A percentile compares a stretch with the other conserved stretches of the same genome.
Evolutionary conservation across 92 coral and sea anemone genomes (phyloP).

Genomic region (Heliopora coerulea): DNA sequence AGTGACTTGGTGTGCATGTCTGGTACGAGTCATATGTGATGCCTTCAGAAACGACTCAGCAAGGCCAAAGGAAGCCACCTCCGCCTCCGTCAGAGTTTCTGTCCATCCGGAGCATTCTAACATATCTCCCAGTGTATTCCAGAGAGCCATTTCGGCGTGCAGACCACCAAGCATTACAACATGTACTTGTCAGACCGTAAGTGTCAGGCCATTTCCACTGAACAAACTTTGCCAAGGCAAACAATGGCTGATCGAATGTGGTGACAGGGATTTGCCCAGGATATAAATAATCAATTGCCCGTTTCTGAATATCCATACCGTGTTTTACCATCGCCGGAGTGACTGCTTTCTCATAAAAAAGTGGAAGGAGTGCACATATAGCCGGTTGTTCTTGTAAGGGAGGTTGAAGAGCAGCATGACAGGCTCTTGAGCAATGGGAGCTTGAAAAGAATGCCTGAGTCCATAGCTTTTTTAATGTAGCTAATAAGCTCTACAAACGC

Average conservation of each 20-base stretch:
- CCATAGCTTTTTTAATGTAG: too few relatives aligned
- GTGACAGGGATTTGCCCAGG: constrained; percentile 54
- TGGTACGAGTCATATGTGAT: too few relatives aligned
- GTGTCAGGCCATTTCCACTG: constrained; percentile 51
- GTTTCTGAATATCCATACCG: constrained; percentile 47
- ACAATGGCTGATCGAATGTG: constrained; percentile 41
- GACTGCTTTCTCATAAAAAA: constrained; percentile 32
- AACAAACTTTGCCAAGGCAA: constrained; percentile 35
- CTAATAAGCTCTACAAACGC: constrained; percentile 31
- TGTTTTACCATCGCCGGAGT: constrained; percentile 59
- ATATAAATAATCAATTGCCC: constrained; percentile 38
- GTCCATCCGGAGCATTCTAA: too few relatives aligned
- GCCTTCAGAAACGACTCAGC: too few relatives aligned
- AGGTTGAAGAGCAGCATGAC: too few relatives aligned
- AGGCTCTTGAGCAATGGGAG: constrained; percentile 20
- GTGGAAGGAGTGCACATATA: too few relatives aligned
- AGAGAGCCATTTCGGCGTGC: too few relatives aligned
- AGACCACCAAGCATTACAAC: constrained; percentile 28
- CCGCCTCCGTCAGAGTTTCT: too few relatives aligned
- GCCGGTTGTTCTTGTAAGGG: too few relatives aligned
- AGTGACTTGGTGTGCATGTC: too few relatives aligned
- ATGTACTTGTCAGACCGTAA: constrained; percentile 37
- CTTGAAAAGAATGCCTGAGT: constrained; percentile 27
- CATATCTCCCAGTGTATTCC: too few relatives aligned
- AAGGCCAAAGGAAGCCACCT: too few relatives aligned